Percentiles rank a stretch among this genome's conserved stretches.
Evolutionary conservation across 1,140 invertebrate species (phyloP).

Genomic region (Pygmarrhopalites habei): DNA sequence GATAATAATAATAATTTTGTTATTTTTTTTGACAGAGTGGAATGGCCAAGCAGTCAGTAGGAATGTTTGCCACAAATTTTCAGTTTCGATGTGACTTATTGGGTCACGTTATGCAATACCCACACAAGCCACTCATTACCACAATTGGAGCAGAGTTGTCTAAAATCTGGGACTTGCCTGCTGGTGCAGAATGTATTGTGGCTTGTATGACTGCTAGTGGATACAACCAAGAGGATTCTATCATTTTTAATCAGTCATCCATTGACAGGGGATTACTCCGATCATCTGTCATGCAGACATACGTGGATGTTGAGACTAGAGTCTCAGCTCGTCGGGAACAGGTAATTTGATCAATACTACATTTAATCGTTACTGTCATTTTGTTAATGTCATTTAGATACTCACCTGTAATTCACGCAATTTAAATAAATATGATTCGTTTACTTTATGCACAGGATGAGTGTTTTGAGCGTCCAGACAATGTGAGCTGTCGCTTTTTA

Average conservation of each 20-base stretch:
- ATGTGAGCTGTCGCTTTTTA: not conserved
- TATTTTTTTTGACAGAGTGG: constrained; percentile 2
- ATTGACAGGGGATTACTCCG: constrained; percentile 97
- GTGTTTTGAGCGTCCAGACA: constrained; percentile 10
- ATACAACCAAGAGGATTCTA: constrained; percentile 98
- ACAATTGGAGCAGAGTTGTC: constrained; percentile 95
- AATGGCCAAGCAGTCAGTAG: constrained; percentile 99
- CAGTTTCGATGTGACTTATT: constrained; percentile 97
- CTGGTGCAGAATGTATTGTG: constrained; percentile 94
- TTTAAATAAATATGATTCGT: no score
- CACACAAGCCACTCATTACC: constrained; percentile 95
- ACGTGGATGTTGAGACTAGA: constrained; percentile 93
- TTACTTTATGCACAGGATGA: no score
- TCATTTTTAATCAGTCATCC: constrained; percentile 93
- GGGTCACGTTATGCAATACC: constrained; percentile 95
- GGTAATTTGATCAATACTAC: not conserved
- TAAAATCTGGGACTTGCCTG: constrained; percentile 85
- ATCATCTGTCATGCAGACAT: constrained; percentile 95
- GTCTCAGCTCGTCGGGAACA: constrained; percentile 72
- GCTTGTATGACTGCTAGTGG: constrained; percentile 97
- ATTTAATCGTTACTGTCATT: no score
- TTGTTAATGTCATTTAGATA: no score
- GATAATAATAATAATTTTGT: no score
- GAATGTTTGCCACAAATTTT: constrained; percentile 97
- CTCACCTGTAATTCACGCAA: no score